Base-by-base conservation (phyloP, 1,140 invertebrate species). In the Brachionus paranguensis region DNA sequence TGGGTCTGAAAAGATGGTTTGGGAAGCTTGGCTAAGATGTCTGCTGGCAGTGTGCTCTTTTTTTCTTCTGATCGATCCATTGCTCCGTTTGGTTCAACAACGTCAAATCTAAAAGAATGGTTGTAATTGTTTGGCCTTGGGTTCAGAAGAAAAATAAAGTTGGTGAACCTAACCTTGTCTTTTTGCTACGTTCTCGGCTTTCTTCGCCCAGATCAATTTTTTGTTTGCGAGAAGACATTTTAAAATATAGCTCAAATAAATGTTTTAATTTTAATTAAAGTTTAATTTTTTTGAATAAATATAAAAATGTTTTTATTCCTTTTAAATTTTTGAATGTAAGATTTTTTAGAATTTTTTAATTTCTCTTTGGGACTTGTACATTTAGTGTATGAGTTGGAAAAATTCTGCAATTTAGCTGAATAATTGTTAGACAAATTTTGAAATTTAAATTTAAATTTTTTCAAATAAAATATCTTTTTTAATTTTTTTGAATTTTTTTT, bases 211-310 rank as follows among this genome's bases (percentile, higher is more conserved):
- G 14, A 29, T 81, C 78, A 5, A 81, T 81, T 60, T 81, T 81
- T 68, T 81, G 78, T 68, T 81, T 81, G 2, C 78, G 78, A 37
- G 72, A 76, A 14, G 72, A 76, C 72, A 76, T 76, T 70, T 70
- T 70, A 33, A 3, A 10, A 24, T 17, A 1, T 27, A 60, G n/a
- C 8, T 60, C 20, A 60, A 0, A 20, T 60, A 1, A 60, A 27
- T 20, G 5, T 60, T 60, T 20, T 60, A 0, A 47, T 37, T 37
- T 37, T 6, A 47, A 47, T 47, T 47, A 47, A 47, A 47, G 3
- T 47, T 47, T 47, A 14, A 47, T 7, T 14, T 47, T 47, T 47
- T 37, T 7, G 45, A 12, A 47, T 47, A 11, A n/a, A 47, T 45
- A 3, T 29, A 29, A 29, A 29, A n/a, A 14, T 50, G 8, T 14